Evolutionary conservation across 2,797 vertebrate species (phyloP), one percentile per base, ranked within the genome.

Genomic region (Cyclopterus lumpus): DNA sequence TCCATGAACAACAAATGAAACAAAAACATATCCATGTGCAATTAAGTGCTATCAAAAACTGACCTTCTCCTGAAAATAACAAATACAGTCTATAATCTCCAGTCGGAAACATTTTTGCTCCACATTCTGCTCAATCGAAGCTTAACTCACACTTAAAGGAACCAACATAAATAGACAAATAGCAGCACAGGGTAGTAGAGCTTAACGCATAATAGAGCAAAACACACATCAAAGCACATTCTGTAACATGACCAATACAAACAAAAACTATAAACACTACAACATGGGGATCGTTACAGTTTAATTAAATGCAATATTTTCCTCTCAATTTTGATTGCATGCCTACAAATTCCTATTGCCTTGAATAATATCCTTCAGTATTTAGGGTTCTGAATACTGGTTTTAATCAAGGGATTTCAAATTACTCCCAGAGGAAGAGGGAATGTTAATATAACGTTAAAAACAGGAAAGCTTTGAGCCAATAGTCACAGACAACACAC

Each of bases 401-500:
- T 85, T 80, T 81, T 54, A 53, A 78, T 82, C 54, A 76, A 46
- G 28, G 54, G 67, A 82, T 53, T 73, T 80, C 5, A 84, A 57
- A 87, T 75, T 75, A 78, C 65, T 75, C 71, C 74, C 78, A 44
- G 75, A 77, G 71, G 63, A 83, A 67, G 44, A 69, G 54, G 58
- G 72, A 81, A 86, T 70, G 48, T 80, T 77, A 83, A 83, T 78
- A 63, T 32, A 85, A 38, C 38, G 73, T 71, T 65, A 72, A 84
- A 91, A 90, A 88, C 80, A 88, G 84, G 75, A 93, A 84, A 67
- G 85, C 54, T 59, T 62, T 60, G 66, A 12, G 20, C 72, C 77
- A 67, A 85, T 65, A 81, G 62, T 80, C 73, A 62, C 62, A 68
- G 63, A 81, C 78, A 64, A 67, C 51, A 68, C 42, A 51, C 8